A percentile compares a stretch with the other conserved stretches of the same genome.
Evolutionary conservation across 2,113 vertebrate species (phyloP).

Genomic region (Mastomys coucha): DNA sequence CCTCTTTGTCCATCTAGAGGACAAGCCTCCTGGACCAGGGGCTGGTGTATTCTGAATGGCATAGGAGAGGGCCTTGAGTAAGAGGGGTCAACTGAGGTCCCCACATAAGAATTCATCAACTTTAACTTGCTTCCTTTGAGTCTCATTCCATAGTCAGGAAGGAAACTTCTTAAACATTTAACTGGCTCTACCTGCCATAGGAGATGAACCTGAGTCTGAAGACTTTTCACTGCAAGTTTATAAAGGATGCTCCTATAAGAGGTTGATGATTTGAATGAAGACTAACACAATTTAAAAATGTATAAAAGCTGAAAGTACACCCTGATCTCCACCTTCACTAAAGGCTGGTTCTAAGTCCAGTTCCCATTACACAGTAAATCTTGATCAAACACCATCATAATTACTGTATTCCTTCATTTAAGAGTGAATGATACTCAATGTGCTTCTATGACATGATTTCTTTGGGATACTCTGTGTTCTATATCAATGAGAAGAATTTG

Average conservation of each 20-base stretch:
- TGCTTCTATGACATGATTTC: not conserved
- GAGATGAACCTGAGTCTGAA: not conserved
- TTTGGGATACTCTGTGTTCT: too few species aligned
- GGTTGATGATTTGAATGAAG: not conserved
- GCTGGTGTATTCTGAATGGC: not conserved
- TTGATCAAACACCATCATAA: not conserved
- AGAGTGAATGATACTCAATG: constrained; percentile 8
- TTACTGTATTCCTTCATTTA: not conserved
- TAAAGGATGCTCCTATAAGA: not conserved
- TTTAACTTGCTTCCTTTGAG: not conserved
- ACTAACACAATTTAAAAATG: not conserved
- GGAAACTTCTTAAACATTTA: constrained; percentile 19
- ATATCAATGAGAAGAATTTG: not conserved
- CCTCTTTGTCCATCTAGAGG: not conserved
- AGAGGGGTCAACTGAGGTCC: not conserved
- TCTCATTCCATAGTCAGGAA: constrained; percentile 41
- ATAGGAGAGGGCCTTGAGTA: not conserved
- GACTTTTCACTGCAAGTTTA: not conserved
- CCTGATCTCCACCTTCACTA: not conserved
- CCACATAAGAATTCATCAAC: not conserved
- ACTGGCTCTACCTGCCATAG: not conserved
- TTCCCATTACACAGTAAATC: not conserved
- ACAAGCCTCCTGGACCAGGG: not conserved
- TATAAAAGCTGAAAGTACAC: not conserved
- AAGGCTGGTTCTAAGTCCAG: not conserved